Evolutionary conservation across 2,113 vertebrate genomes (phyloP).

Genomic region (Felis chaus): DNA sequence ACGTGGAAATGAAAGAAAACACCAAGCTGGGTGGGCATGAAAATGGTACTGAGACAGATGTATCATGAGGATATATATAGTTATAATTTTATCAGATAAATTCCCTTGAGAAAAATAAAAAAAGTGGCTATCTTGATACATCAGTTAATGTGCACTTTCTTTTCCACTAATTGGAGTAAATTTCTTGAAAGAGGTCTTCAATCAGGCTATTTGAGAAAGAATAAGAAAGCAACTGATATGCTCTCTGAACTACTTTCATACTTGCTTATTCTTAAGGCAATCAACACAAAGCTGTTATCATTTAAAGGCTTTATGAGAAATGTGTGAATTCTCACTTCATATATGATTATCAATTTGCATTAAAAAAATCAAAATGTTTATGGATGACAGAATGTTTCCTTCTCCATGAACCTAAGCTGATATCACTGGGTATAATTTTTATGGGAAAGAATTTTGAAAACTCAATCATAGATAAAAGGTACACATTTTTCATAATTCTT

Average conservation of each 20-base stretch:
- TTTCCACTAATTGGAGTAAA: not conserved
- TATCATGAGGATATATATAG: not conserved
- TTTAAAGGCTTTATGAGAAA: not conserved
- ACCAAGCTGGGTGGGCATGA: not conserved
- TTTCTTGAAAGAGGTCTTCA: not conserved
- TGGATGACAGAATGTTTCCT: not conserved
- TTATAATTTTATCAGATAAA: not conserved
- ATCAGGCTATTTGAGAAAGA: slow-evolving; percentile 13
- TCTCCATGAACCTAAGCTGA: not conserved
- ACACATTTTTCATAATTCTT: not conserved
- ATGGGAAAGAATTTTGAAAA: not conserved
- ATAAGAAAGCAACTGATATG: not conserved
- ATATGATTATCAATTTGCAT: not conserved
- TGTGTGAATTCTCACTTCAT: slow-evolving; percentile 44
- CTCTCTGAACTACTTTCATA: slow-evolving; percentile 1
- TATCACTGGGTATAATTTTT: not conserved
- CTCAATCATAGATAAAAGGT: not conserved
- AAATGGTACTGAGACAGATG: not conserved
- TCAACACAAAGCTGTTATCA: not conserved
- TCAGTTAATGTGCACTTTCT: not conserved
- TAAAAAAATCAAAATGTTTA: slow-evolving; percentile 13
- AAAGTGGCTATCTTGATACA: not conserved
- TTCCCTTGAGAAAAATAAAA: not conserved
- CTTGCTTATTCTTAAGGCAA: not conserved
- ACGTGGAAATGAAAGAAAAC: not conserved